Evolutionary conservation across 2,113 vertebrate species (phyloP), one percentile per base, ranked within the genome.

Genomic region (Psittacula cyanocephala): DNA sequence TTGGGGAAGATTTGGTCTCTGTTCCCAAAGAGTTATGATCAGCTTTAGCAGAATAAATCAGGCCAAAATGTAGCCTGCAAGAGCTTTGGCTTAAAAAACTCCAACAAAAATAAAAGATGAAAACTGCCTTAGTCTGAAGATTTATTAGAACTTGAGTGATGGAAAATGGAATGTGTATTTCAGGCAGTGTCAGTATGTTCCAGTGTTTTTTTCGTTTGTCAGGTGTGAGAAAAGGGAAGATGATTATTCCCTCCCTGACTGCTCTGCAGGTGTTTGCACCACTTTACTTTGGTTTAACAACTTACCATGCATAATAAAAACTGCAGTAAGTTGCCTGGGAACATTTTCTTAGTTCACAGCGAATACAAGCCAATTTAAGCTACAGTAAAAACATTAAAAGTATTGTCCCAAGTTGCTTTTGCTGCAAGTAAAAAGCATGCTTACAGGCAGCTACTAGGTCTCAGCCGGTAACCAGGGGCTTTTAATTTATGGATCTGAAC

Each of bases 401-500:
- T n/a, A 4, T 23, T 64, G 13, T 47, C 16, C 88, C 7, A 28
- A 35, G 29, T 59, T 71, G 44, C 29, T 43, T 77, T 65, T 71
- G 39, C 57, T 77, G 31, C 39, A 53, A 71, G 31, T 52, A 22
- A 85, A 89, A 82, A 60, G 17, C 35, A 13, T 14, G 35, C 20
- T 86, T 18, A 14, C 55, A 75, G 79, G 46, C 60, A 86, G 64
- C 69, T 74, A 16, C 49, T 11, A 60, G 64, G 39, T 47, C 76
- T 92, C 79, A 60, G 63, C 63, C 76, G 82, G 63, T 82, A 76
- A 39, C 65, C 33, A 50, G 43, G 23, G 47, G 35, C n/a, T 88
- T 57, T 71, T 93, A 83, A 70, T 86, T 96, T 77, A 83, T 62
- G 63, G 47, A 60, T 82, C 76, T 93, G 83, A 90, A 80, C 85